Evolutionary conservation across 1,140 invertebrate genomes (phyloP).

Genomic region (Scaptomyza pallida): DNA sequence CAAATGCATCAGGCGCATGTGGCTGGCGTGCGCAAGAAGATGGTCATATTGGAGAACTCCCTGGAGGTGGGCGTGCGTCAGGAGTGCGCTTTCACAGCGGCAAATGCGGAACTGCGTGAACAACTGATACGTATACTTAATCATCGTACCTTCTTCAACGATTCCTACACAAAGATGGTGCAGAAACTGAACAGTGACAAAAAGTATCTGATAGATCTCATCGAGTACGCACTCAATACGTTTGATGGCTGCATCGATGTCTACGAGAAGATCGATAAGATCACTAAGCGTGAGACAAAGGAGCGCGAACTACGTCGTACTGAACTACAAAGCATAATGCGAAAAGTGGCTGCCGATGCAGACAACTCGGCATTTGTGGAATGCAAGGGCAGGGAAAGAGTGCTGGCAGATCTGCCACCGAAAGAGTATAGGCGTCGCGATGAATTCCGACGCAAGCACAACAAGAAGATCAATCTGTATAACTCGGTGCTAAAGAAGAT

Average conservation of each 20-base stretch:
- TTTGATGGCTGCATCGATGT: constrained; percentile 73
- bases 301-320: constrained; percentile 62
- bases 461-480: constrained; percentile 72
- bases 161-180: constrained; percentile 71
- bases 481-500: constrained; percentile 73
- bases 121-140: constrained; percentile 69
- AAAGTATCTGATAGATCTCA: constrained; percentile 71
- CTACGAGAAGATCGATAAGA: constrained; percentile 69
- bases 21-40: constrained; percentile 48
- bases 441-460: constrained; percentile 61
- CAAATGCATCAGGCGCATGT: constrained; percentile 64
- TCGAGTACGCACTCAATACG: constrained; percentile 69
- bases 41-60: constrained; percentile 69
- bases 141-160: constrained; percentile 70
- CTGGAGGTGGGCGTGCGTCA: constrained; percentile 68
- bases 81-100: constrained; percentile 67
- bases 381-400: constrained; percentile 58
- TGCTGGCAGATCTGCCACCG: constrained; percentile 67
- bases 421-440: constrained; percentile 70
- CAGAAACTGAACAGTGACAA: constrained; percentile 74
- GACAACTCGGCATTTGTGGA: constrained; percentile 68
- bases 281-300: constrained; percentile 60
- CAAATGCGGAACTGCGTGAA: constrained; percentile 63
- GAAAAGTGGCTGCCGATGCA: constrained; percentile 71
- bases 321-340: constrained; percentile 74